A percentile compares a stretch with the other conserved stretches of the same genome.
phyloP scores from a whole-genome alignment of 2,888 invertebrate genomes.

The Odontocolon sp. region DNA sequence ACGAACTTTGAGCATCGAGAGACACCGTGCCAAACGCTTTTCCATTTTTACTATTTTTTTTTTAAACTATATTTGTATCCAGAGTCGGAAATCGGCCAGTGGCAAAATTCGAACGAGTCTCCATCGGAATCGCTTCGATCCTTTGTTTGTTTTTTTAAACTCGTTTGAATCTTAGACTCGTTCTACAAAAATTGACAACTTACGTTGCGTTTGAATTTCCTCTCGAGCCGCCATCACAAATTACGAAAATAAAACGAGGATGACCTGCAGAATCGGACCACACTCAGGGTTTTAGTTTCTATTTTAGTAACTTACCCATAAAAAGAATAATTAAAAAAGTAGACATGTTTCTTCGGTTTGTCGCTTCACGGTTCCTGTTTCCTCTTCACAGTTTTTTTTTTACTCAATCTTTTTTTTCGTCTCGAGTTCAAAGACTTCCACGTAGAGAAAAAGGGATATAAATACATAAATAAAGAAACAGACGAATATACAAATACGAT shows the following conservation, averaged over 20 bases:
- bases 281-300: constrained; percentile 47
- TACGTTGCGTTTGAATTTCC: no score
- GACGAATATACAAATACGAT: neutral
- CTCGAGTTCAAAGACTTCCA: constrained; percentile 32
- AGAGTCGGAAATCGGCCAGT: neutral
- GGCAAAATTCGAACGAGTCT: constrained; percentile 50
- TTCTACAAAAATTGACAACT: neutral
- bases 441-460: neutral
- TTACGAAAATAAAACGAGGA: constrained; percentile 44
- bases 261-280: constrained; percentile 44
- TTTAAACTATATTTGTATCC: neutral
- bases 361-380: neutral
- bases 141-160: constrained; percentile 11
- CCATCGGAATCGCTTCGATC: constrained; percentile 7
- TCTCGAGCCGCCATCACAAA: constrained; percentile 32
- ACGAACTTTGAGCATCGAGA: constrained; percentile 37
- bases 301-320: constrained; percentile 45
- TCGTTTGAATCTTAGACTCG: no score
- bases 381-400: neutral
- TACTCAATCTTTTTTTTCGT: neutral
- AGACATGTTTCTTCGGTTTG: constrained; percentile 11
- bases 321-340: constrained; percentile 55
- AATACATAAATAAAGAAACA: no score
- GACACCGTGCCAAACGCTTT: constrained; percentile 42
- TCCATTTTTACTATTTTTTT: constrained; percentile 37